Evolutionary conservation across 92 coral and sea anemone genomes (phyloP).

Genomic region (Epizoanthus rinbou): DNA sequence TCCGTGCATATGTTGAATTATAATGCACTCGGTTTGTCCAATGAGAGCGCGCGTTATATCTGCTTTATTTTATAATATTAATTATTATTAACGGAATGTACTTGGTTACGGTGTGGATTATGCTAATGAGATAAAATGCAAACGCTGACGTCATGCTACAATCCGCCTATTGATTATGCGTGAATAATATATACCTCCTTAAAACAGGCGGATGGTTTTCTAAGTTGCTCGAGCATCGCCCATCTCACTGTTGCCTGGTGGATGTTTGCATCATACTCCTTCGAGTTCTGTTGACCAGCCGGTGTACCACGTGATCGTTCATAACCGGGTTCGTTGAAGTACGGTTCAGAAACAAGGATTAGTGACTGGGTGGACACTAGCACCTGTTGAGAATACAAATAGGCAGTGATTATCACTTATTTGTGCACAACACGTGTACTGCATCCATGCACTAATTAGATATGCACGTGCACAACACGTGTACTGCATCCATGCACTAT

Average conservation of each 20-base stretch:
- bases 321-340: slow-evolving; percentile 99
- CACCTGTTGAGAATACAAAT: slow-evolving; percentile 58
- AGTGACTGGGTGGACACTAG: slow-evolving; percentile 97
- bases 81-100: too few species aligned
- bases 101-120: too few species aligned
- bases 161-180: background rate
- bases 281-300: slow-evolving; percentile 97
- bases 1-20: too few species aligned
- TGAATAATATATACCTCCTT: slow-evolving; percentile 68
- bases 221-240: slow-evolving; percentile 96
- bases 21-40: too few species aligned
- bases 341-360: slow-evolving; percentile 95
- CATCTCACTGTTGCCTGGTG: slow-evolving; percentile 96
- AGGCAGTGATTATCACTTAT: background rate
- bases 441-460: too few species aligned
- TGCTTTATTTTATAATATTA: too few species aligned
- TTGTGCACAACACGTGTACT: too few species aligned
- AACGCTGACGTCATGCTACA: too few species aligned
- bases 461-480: too few species aligned
- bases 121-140: too few species aligned
- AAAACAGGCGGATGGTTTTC: slow-evolving; percentile 92
- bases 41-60: too few species aligned
- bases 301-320: slow-evolving; percentile 99
- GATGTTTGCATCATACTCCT: slow-evolving; percentile 98
- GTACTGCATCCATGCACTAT: too few species aligned